Conservation (phyloP, 2,797 vertebrate genomes). For the Odontamblyopus lacepedii region DNA sequence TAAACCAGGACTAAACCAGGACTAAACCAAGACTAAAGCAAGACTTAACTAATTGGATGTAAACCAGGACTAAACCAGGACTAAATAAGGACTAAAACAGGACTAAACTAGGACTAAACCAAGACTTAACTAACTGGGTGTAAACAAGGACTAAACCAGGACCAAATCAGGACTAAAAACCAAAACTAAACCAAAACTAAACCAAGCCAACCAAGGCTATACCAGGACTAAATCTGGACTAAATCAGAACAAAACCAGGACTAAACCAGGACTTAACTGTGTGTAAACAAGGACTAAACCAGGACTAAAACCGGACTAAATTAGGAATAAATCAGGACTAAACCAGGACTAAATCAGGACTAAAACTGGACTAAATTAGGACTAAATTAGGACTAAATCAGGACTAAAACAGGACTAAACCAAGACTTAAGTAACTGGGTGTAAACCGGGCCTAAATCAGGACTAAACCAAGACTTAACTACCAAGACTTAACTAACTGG, state of each 20-base stretch:
- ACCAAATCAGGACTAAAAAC: too few species aligned
- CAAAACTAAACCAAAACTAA: neutral
- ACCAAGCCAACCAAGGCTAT: too few species aligned
- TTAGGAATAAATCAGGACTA: too few species aligned
- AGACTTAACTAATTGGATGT: too few species aligned
- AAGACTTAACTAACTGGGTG: too few species aligned
- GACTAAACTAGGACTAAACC: neutral
- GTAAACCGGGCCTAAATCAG: neutral
- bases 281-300: neutral
- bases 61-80: neutral
- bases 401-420: too few species aligned
- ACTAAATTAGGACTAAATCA: neutral
- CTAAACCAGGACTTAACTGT: neutral
- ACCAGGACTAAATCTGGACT: neutral
- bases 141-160: neutral
- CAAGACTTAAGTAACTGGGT: too few species aligned
- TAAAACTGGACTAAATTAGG: too few species aligned
- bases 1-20: neutral
- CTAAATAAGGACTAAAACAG: neutral
- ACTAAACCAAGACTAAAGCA: neutral
- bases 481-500: neutral
- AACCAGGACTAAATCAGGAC: neutral
- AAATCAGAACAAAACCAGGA: neutral
- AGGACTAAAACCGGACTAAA: too few species aligned
- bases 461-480: too few species aligned